Percentiles rank a stretch among this genome's conserved stretches.
phyloP scores from a whole-genome alignment of 2,888 invertebrate species.

The Cosmia trapezina region DNA sequence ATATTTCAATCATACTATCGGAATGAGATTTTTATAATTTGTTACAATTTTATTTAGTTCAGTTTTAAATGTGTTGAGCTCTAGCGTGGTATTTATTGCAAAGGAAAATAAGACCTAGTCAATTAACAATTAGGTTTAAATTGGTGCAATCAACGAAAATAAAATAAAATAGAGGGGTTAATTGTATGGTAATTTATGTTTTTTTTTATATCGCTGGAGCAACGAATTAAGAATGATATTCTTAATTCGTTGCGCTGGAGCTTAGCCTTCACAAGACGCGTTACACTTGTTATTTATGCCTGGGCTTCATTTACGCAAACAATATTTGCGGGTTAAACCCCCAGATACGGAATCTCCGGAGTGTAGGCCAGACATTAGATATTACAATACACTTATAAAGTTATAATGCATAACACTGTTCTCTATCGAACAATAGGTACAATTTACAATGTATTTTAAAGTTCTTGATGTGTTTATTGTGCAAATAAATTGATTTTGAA shows the following conservation, averaged over 20 bases:
- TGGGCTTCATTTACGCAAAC: conserved; percentile 42
- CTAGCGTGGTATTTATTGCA: conserved; percentile 12
- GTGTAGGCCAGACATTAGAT: conserved; percentile 44
- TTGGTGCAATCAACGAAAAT: conserved; percentile 23
- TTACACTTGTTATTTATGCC: conserved; percentile 33
- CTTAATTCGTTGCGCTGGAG: too few species aligned
- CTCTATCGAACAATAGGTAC: conserved; percentile 43
- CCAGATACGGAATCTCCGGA: conserved; percentile 55
- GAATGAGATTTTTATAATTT: conserved; percentile 55
- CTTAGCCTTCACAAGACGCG: conserved; percentile 35
- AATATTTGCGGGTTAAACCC: conserved; percentile 30
- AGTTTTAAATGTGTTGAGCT: conserved; percentile 38
- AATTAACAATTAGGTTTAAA: conserved; percentile 24
- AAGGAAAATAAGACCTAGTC: conserved; percentile 44
- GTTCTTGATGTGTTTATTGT: conserved; percentile 68
- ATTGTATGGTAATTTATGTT: conserved; percentile 1
- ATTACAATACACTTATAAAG: conserved; percentile 29
- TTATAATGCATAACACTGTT: conserved; percentile 32
- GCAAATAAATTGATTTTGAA: conserved; percentile 70
- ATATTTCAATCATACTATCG: conserved; percentile 38
- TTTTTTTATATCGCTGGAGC: too few species aligned
- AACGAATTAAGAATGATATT: too few species aligned
- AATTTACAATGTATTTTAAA: conserved; percentile 62
- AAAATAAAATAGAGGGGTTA: conserved; percentile 6
- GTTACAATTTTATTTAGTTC: conserved; percentile 44